Evolutionary conservation across 1,140 invertebrate species (phyloP).

Genomic region (Leptopilina clavipes): DNA sequence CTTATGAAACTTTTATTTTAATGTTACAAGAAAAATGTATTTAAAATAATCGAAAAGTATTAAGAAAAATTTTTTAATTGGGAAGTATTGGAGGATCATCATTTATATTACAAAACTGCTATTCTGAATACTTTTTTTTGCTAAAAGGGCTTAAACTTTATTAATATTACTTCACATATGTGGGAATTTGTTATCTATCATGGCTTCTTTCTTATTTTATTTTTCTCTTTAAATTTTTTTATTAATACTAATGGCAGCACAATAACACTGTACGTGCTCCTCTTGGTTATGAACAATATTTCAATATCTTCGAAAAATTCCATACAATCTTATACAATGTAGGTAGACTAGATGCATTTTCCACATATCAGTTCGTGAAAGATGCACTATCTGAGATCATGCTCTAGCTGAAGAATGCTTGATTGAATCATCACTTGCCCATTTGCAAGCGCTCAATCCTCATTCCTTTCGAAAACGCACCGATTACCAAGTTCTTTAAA

Average conservation of each 20-base stretch:
- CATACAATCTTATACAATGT: not conserved
- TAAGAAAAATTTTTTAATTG: no score
- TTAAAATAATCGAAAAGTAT: no score
- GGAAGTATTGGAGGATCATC: no score
- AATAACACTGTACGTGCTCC: conserved; percentile 59
- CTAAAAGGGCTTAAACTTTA: conserved; percentile 50
- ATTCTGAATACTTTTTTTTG: no score
- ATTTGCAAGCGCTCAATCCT: conserved; percentile 11
- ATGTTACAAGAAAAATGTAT: no score
- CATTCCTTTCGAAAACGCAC: not conserved
- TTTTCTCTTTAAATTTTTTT: conserved; percentile 37
- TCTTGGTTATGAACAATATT: conserved; percentile 29
- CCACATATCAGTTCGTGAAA: conserved; percentile 20
- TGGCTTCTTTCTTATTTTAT: conserved; percentile 50
- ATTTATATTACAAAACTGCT: no score
- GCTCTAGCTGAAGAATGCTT: conserved; percentile 32
- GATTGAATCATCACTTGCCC: conserved; percentile 2
- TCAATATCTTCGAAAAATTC: not conserved
- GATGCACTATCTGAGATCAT: conserved; percentile 33
- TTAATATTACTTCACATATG: conserved; percentile 51
- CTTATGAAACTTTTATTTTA: no score
- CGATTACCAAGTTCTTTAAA: conserved; percentile 19
- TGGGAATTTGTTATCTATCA: conserved; percentile 56
- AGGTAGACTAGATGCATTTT: conserved; percentile 18
- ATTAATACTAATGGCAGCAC: conserved; percentile 68